Conservation (phyloP, 1,140 invertebrate species). For the Aphelenchoides avenae region DNA sequence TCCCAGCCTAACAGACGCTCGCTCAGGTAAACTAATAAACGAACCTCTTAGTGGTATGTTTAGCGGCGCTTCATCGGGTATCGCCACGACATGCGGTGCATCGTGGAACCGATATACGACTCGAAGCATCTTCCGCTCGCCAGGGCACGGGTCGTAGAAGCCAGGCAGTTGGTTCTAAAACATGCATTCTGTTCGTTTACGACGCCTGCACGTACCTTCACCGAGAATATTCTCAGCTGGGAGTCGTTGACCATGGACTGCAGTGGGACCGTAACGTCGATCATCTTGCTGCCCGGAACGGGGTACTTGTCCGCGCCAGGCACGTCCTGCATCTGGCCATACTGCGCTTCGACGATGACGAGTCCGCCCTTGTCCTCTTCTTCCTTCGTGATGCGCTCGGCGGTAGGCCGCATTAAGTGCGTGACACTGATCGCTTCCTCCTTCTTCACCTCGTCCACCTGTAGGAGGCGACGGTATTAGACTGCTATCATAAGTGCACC, state of each 20-base stretch:
- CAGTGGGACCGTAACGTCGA: slow-evolving; percentile 85
- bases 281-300: slow-evolving; percentile 65
- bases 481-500: background rate
- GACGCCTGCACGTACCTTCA: slow-evolving; percentile 69
- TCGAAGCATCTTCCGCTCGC: slow-evolving; percentile 81
- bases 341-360: slow-evolving; percentile 79
- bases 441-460: slow-evolving; percentile 42
- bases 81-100: slow-evolving; percentile 72
- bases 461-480: background rate
- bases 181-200: background rate
- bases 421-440: slow-evolving; percentile 44
- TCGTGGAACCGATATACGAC: slow-evolving; percentile 80
- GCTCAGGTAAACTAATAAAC: no score
- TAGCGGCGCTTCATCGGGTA: slow-evolving; percentile 73
- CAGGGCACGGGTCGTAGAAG: slow-evolving; percentile 91
- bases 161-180: slow-evolving; percentile 85
- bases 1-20: slow-evolving; percentile 55
- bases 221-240: slow-evolving; percentile 74
- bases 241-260: slow-evolving; percentile 89
- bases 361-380: slow-evolving; percentile 72
- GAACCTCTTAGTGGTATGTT: slow-evolving; percentile 68
- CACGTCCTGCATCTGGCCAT: slow-evolving; percentile 61
- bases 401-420: slow-evolving; percentile 73
- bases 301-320: slow-evolving; percentile 40
- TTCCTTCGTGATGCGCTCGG: slow-evolving; percentile 66